These are phyloP conservation scores for Prosopocoilus inquinatus DNA, from an alignment of 2,888 invertebrate species.

Conservation along the genomic window DNA sequence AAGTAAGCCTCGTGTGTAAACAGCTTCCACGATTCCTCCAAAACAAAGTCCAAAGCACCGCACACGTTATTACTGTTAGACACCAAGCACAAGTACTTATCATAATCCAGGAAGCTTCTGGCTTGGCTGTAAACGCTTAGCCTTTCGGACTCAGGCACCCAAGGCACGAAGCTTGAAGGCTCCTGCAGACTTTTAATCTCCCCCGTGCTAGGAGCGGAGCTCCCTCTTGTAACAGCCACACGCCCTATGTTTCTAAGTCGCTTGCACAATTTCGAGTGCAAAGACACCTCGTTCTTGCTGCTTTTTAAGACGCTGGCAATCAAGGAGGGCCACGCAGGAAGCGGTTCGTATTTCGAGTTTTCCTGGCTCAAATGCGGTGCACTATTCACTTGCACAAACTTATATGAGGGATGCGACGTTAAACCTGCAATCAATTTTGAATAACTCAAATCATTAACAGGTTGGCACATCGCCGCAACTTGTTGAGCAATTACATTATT, in stretches of 20 bases:
- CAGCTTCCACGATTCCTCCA: slow-evolving; percentile 52
- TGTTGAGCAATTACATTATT: slow-evolving; percentile 53
- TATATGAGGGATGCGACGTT: slow-evolving; percentile 52
- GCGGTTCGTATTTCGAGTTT: slow-evolving; percentile 42
- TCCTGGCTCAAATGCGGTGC: slow-evolving; percentile 45
- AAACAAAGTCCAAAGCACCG: slow-evolving; percentile 44
- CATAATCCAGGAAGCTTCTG: slow-evolving; percentile 44
- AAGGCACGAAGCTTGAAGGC: slow-evolving; percentile 44
- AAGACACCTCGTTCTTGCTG: slow-evolving; percentile 7
- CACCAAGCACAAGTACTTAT: slow-evolving; percentile 50
- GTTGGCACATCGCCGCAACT: slow-evolving; percentile 51
- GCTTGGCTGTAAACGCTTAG: slow-evolving; percentile 47
- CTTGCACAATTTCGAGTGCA: slow-evolving; percentile 10
- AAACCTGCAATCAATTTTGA: slow-evolving; percentile 45
- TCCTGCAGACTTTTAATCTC: slow-evolving; percentile 40
- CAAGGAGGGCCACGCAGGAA: slow-evolving; percentile 43
- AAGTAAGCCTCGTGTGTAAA: slow-evolving; percentile 53
- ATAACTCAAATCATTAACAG: slow-evolving; percentile 38
- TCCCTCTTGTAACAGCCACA: slow-evolving; percentile 49
- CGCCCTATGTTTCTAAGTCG: slow-evolving; percentile 40
- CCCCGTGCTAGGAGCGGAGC: slow-evolving; percentile 28
- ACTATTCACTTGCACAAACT: slow-evolving; percentile 50
- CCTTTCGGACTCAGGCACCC: slow-evolving; percentile 42
- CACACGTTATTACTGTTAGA: slow-evolving; percentile 51
- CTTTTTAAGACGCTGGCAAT: slow-evolving; percentile 12